Percentiles rank a stretch among this genome's conserved stretches.
phyloP scores from a whole-genome alignment of 2,113 vertebrate species.

The Chionodraco myersi region DNA sequence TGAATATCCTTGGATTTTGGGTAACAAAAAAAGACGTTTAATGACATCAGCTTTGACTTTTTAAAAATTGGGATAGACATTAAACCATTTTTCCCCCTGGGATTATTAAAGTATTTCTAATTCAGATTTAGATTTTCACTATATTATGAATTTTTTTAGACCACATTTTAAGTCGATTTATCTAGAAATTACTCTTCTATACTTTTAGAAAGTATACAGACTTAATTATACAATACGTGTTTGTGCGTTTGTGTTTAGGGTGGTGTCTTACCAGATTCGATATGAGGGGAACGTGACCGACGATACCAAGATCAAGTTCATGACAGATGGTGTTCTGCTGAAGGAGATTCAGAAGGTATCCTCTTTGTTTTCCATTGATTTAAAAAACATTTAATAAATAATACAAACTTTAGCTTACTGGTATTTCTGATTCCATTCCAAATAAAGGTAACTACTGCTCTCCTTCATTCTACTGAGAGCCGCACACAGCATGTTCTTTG shows the following conservation, averaged over 20 bases:
- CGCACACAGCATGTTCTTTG: not conserved
- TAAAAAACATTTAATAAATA: not conserved
- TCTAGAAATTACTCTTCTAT: too few species aligned
- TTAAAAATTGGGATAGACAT: too few species aligned
- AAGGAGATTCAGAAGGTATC: slow-evolving; percentile 97
- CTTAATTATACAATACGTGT: not conserved
- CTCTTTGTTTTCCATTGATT: not conserved
- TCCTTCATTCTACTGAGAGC: not conserved
- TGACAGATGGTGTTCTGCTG: slow-evolving; percentile 96
- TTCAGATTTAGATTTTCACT: too few species aligned
- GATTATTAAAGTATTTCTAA: too few species aligned
- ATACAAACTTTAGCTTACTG: not conserved
- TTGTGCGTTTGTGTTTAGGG: slow-evolving; percentile 75
- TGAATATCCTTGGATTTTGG: too few species aligned
- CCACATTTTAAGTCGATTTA: too few species aligned
- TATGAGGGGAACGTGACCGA: slow-evolving; percentile 93
- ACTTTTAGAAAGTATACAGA: not conserved
- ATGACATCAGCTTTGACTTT: too few species aligned
- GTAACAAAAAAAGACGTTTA: too few species aligned
- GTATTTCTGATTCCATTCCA: not conserved
- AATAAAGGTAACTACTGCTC: not conserved
- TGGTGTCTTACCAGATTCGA: slow-evolving; percentile 96
- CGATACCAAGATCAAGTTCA: slow-evolving; percentile 96
- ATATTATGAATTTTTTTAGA: too few species aligned
- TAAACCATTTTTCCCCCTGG: too few species aligned